Conservation (phyloP, 2,888 invertebrate genomes). For the Crepidodera aurea region DNA sequence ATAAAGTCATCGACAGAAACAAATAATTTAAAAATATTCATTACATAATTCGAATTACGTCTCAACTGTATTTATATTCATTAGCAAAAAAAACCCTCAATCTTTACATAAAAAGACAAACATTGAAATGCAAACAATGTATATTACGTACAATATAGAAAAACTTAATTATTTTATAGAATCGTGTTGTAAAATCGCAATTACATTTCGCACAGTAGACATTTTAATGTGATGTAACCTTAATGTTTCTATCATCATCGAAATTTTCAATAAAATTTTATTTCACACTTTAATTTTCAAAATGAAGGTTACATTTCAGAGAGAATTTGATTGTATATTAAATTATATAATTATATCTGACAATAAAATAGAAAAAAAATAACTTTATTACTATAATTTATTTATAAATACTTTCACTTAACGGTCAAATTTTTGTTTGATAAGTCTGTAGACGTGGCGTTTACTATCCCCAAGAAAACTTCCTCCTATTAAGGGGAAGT, state of each 20-base stretch:
- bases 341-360: background rate
- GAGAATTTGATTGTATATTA: background rate
- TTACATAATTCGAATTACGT: background rate
- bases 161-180: background rate
- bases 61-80: background rate
- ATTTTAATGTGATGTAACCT: constrained; percentile 2
- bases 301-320: background rate
- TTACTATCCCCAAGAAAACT: too few species aligned
- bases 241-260: background rate
- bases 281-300: background rate
- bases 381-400: background rate
- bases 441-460: too few species aligned
- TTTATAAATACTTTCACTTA: too few species aligned
- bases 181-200: background rate
- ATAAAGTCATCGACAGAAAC: background rate
- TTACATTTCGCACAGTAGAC: background rate
- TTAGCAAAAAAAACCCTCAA: background rate
- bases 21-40: background rate
- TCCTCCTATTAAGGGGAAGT: too few species aligned
- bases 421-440: background rate
- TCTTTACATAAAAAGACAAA: background rate
- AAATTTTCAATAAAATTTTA: constrained; percentile 8
- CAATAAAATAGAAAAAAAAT: background rate
- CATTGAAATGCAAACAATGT: constrained; percentile 7
- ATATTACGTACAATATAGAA: background rate